Evolutionary conservation across 2,113 vertebrate species (phyloP).

Genomic region (Clarias gariepinus): DNA sequence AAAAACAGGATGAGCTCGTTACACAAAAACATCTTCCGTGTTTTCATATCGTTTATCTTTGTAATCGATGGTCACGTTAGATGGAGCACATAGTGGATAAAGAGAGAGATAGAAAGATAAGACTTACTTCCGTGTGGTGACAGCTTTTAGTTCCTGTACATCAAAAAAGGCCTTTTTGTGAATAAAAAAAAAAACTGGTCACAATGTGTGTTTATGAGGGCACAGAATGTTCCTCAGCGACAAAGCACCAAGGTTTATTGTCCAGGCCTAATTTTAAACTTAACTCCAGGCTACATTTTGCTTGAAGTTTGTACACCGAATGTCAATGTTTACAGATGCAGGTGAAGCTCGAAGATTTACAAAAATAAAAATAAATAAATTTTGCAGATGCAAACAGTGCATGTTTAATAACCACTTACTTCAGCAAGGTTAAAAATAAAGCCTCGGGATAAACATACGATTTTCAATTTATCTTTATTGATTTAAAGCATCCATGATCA

Average conservation of each 20-base stretch:
- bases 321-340: background rate
- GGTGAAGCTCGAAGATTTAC: too few species aligned
- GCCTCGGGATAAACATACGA: background rate
- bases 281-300: background rate
- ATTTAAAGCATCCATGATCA: background rate
- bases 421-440: background rate
- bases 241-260: background rate
- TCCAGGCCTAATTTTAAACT: background rate
- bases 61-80: background rate
- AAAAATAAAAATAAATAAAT: too few species aligned
- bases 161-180: background rate
- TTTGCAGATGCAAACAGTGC: background rate
- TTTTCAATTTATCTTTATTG: background rate
- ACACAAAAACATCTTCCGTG: background rate
- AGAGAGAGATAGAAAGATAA: background rate
- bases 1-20: slow-evolving; percentile 17
- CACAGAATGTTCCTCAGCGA: background rate
- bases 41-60: background rate
- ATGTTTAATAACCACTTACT: background rate
- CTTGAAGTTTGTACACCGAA: background rate
- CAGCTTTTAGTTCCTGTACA: background rate
- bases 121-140: background rate
- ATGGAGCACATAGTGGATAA: too few species aligned
- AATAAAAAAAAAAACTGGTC: background rate
- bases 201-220: background rate